A percentile compares a stretch with the other conserved stretches of the same genome.
Conservation (phyloP, 2,797 vertebrate species). For the Acipenser oxyrinchus region DNA sequence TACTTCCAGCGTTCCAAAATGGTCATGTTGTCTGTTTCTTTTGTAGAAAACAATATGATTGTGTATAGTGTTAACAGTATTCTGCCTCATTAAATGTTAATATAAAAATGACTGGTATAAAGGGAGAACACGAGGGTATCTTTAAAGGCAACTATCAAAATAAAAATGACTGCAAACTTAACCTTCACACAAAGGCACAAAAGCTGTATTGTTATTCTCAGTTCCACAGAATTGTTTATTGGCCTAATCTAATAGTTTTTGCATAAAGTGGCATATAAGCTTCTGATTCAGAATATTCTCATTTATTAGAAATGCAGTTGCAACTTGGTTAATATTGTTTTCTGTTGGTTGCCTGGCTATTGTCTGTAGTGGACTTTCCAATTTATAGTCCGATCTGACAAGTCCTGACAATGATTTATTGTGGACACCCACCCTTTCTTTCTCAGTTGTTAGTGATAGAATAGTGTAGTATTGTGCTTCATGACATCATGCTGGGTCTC, state of each 20-base stretch:
- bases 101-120: no score
- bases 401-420: conserved; percentile 51
- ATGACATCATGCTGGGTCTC: conserved; percentile 37
- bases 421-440: conserved; percentile 40
- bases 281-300: no score
- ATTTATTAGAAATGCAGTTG: no score
- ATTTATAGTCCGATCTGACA: conserved; percentile 36
- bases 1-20: no score
- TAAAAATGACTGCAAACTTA: background rate
- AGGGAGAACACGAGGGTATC: no score
- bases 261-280: no score
- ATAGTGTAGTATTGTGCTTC: conserved; percentile 47
- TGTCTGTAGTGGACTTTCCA: conserved; percentile 23
- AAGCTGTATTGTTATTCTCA: background rate
- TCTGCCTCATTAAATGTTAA: no score
- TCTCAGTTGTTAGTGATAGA: conserved; percentile 41
- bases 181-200: background rate
- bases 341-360: conserved; percentile 16
- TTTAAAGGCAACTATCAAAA: background rate
- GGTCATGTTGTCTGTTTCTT: no score
- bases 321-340: background rate
- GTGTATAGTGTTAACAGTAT: no score
- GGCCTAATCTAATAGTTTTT: no score
- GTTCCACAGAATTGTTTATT: no score
- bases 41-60: no score